Evolutionary conservation across 2,888 invertebrate species (phyloP).

Genomic region (Xestia xanthographa): DNA sequence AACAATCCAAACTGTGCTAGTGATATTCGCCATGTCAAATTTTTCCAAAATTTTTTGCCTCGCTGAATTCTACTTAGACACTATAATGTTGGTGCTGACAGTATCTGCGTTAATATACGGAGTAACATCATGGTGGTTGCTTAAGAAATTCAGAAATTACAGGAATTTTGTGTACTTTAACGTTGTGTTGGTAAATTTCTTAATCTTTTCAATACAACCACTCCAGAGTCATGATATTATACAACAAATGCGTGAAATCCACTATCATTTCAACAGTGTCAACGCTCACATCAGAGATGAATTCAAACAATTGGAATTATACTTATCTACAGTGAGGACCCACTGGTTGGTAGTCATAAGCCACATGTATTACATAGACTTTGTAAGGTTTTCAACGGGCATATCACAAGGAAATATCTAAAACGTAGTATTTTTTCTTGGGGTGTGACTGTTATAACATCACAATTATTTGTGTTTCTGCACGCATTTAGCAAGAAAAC

Average conservation of each 20-base stretch:
- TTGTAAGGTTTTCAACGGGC: background rate
- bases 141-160: background rate
- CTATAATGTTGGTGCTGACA: background rate
- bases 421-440: background rate
- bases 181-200: background rate
- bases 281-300: too few relatives aligned
- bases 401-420: background rate
- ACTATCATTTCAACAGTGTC: too few relatives aligned
- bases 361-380: background rate
- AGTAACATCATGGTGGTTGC: background rate
- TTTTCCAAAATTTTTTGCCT: too few relatives aligned
- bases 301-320: too few relatives aligned
- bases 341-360: background rate
- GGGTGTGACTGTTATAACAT: background rate
- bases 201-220: too few relatives aligned
- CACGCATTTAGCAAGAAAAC: too few relatives aligned
- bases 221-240: too few relatives aligned
- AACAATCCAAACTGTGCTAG: background rate
- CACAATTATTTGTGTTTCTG: background rate
- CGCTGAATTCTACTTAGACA: background rate
- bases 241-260: too few relatives aligned
- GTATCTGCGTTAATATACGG: background rate
- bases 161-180: background rate
- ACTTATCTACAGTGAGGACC: background rate
- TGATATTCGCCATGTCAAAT: background rate